Percentiles rank a stretch among this genome's conserved stretches.
Evolutionary conservation across 2,888 invertebrate genomes (phyloP).

Genomic region (Gonocerus acuteangulatus): DNA sequence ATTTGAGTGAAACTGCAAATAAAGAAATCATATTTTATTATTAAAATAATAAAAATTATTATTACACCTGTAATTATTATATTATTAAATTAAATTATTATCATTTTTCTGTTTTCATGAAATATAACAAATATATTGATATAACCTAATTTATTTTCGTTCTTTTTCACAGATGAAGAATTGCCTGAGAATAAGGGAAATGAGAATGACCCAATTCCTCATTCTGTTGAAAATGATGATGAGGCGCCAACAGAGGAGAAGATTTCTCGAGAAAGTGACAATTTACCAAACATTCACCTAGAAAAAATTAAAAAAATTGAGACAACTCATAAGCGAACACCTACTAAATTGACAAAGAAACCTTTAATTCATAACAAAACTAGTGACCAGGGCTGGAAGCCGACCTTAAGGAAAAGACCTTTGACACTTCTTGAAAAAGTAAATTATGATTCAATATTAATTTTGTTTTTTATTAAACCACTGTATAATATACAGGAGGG

Average conservation of each 20-base stretch:
- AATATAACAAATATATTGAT: no score
- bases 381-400: conserved; percentile 6
- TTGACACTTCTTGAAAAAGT: conserved; percentile 34
- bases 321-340: background rate
- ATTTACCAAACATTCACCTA: background rate
- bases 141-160: background rate
- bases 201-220: background rate
- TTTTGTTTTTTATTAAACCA: no score
- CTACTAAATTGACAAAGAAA: background rate
- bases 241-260: conserved; percentile 13
- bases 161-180: background rate
- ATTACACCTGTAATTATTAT: no score
- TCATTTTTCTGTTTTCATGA: no score
- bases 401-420: conserved; percentile 15
- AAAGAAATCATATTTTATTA: no score
- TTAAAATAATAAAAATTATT: no score
- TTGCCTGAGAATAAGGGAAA: background rate
- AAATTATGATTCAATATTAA: background rate
- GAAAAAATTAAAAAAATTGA: background rate
- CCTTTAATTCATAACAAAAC: background rate
- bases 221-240: conserved; percentile 26
- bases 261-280: background rate
- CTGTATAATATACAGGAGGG: no score
- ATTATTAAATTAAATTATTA: no score
- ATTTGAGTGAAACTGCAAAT: no score